phyloP scores from a whole-genome alignment of 2,888 invertebrate genomes.

The Hirtodrosophila cameraria region DNA sequence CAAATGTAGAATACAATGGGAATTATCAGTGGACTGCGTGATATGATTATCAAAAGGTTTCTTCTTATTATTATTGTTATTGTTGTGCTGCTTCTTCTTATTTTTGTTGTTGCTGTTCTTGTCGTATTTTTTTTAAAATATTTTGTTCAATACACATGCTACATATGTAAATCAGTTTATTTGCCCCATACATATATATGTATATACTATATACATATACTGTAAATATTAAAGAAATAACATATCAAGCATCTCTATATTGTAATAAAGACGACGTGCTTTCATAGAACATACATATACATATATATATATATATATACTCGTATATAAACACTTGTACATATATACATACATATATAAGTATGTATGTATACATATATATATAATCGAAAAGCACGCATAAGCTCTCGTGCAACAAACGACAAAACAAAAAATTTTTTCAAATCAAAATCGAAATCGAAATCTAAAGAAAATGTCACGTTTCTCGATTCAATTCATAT shows the following conservation, averaged over 20 bases:
- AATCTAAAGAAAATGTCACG: conserved; percentile 32
- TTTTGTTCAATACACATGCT: conserved; percentile 51
- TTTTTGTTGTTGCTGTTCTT: conserved; percentile 39
- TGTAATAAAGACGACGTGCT: conserved; percentile 59
- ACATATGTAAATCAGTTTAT: conserved; percentile 54
- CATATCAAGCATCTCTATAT: background rate
- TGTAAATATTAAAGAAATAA: background rate
- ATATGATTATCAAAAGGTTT: conserved; percentile 79
- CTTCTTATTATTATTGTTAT: conserved; percentile 32
- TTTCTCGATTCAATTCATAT: too few relatives aligned
- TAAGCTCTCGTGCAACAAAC: conserved; percentile 13
- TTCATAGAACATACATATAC: conserved; percentile 47
- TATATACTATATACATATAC: background rate
- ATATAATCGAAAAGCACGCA: conserved; percentile 35
- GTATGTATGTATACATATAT: too few relatives aligned
- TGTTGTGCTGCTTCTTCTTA: conserved; percentile 23
- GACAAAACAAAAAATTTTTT: conserved; percentile 18
- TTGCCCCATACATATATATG: conserved; percentile 34
- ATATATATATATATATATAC: too few relatives aligned
- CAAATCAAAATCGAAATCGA: too few relatives aligned
- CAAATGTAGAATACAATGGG: conserved; percentile 64
- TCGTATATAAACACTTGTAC: too few relatives aligned
- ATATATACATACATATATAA: too few relatives aligned
- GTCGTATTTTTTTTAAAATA: too few relatives aligned
- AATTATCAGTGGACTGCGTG: conserved; percentile 78